Evolutionary conservation across 1,140 invertebrate species (phyloP).

Genomic region (Bombus balteatus): DNA sequence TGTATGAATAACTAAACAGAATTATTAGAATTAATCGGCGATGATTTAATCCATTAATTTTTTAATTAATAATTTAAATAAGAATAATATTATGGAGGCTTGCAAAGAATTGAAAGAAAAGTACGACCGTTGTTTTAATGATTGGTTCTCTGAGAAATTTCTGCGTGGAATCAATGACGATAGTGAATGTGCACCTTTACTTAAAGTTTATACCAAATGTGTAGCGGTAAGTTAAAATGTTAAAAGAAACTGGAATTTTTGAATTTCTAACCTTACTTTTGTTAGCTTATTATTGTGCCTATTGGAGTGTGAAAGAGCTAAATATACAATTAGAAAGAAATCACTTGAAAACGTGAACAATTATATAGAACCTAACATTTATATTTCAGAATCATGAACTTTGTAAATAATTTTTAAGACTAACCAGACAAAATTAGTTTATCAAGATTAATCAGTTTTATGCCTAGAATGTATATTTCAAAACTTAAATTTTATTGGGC

Average conservation of each 20-base stretch:
- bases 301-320: too few relatives aligned
- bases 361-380: background rate
- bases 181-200: slow-evolving; percentile 48
- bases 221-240: slow-evolving; percentile 51
- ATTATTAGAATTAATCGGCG: background rate
- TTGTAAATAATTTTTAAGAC: background rate
- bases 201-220: slow-evolving; percentile 64
- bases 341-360: background rate
- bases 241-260: background rate
- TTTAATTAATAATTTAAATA: background rate
- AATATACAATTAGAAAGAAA: background rate
- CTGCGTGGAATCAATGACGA: slow-evolving; percentile 56
- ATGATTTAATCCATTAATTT: background rate
- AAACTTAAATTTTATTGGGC: too few relatives aligned
- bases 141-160: slow-evolving; percentile 63
- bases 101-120: slow-evolving; percentile 62
- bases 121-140: slow-evolving; percentile 60
- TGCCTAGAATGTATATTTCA: background rate
- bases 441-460: background rate
- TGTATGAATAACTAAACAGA: background rate
- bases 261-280: background rate
- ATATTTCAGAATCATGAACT: background rate
- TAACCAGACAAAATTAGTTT: background rate
- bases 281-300: background rate
- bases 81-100: slow-evolving; percentile 52